Evolutionary conservation across 2,888 invertebrate genomes (phyloP).

Genomic region (Pterostichus madidus): DNA sequence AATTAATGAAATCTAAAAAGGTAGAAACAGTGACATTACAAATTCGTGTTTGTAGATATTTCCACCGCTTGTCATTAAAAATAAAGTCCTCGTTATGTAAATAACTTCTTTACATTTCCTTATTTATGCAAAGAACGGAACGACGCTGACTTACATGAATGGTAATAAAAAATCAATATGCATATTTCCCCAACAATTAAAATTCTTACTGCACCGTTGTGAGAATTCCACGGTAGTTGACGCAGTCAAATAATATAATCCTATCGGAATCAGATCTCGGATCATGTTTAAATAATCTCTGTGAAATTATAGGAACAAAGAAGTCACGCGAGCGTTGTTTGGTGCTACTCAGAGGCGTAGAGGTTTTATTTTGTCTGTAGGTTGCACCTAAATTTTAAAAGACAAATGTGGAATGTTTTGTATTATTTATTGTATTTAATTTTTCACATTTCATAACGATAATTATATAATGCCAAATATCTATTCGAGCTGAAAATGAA

Average conservation of each 20-base stretch:
- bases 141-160: constrained; percentile 39
- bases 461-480: too few species aligned
- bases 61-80: constrained; percentile 30
- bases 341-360: not conserved
- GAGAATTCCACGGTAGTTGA: constrained; percentile 25
- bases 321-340: constrained; percentile 47
- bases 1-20: not conserved
- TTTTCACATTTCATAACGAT: too few species aligned
- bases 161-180: constrained; percentile 45
- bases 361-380: too few species aligned
- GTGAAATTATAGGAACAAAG: constrained; percentile 51
- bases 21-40: not conserved
- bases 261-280: constrained; percentile 38
- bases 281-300: constrained; percentile 58
- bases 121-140: constrained; percentile 27
- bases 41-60: constrained; percentile 3
- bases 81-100: constrained; percentile 45
- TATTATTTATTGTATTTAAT: too few species aligned
- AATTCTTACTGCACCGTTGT: constrained; percentile 5
- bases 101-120: constrained; percentile 25
- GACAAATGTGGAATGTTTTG: too few species aligned
- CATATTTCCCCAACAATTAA: constrained; percentile 31
- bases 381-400: too few species aligned
- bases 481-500: too few species aligned
- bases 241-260: constrained; percentile 41